These are phyloP conservation scores for Sander vitreus DNA, from an alignment of 2,113 vertebrate species.

Conservation along the genomic window DNA sequence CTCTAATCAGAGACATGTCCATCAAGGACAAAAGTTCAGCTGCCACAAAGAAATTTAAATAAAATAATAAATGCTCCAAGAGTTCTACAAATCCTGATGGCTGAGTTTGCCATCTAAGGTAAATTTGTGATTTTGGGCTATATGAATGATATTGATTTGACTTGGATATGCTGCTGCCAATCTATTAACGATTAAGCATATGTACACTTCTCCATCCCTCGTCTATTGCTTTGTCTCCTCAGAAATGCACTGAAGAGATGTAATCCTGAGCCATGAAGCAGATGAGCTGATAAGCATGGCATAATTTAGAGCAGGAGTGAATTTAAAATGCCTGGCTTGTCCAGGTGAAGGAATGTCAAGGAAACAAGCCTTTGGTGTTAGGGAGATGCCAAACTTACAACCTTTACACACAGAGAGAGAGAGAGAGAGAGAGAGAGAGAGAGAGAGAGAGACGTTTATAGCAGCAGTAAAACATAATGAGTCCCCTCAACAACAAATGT, in stretches of 20 bases:
- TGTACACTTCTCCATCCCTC: background rate
- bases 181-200: background rate
- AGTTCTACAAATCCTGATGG: constrained; percentile 5
- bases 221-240: background rate
- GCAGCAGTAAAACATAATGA: constrained; percentile 52
- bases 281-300: constrained; percentile 4
- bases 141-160: background rate
- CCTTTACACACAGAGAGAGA: background rate
- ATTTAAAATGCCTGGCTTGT: constrained; percentile 41
- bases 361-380: constrained; percentile 28
- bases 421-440: background rate
- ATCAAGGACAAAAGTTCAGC: constrained; percentile 26
- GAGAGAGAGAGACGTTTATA: constrained; percentile 15
- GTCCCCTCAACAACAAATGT: constrained; percentile 29
- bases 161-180: background rate
- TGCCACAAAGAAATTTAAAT: background rate
- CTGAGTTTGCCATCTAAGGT: background rate
- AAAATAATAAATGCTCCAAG: background rate
- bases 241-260: constrained; percentile 18
- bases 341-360: constrained; percentile 40
- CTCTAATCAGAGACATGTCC: constrained; percentile 29
- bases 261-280: background rate
- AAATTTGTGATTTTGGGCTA: constrained; percentile 5
- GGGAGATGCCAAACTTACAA: constrained; percentile 22
- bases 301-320: constrained; percentile 22